Evolutionary conservation across 2,888 invertebrate genomes (phyloP).

Genomic region (Drosophila anceps): DNA sequence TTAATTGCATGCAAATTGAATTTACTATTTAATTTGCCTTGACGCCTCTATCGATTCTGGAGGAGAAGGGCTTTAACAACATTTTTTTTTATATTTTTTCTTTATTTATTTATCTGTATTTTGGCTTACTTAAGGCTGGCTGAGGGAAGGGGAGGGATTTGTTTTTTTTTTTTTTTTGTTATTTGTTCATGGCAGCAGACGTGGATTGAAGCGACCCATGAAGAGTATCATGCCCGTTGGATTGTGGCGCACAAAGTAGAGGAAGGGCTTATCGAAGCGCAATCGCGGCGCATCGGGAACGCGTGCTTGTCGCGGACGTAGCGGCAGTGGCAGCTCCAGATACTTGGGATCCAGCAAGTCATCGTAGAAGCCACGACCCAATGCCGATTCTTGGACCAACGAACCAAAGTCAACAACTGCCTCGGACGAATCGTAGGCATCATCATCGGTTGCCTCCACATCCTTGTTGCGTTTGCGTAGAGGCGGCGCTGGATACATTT

Average conservation of each 20-base stretch:
- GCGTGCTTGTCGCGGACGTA: conserved; percentile 90
- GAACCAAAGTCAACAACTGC: conserved; percentile 83
- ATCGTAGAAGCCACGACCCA: conserved; percentile 89
- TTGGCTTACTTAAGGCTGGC: conserved; percentile 57
- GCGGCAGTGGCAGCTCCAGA: conserved; percentile 88
- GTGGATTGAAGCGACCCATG: conserved; percentile 94
- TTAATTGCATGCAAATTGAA: conserved; percentile 64
- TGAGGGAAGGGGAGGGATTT: background rate
- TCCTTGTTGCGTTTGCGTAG: conserved; percentile 86
- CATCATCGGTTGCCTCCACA: conserved; percentile 76
- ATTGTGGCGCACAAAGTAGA: conserved; percentile 95
- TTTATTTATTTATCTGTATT: conserved; percentile 32
- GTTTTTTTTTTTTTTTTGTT: too few species aligned
- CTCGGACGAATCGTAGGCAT: conserved; percentile 80
- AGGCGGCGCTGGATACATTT: conserved; percentile 92
- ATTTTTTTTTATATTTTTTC: conserved; percentile 9
- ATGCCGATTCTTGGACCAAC: conserved; percentile 86
- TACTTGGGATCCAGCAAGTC: conserved; percentile 87
- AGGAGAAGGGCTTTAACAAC: conserved; percentile 46
- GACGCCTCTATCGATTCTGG: conserved; percentile 3
- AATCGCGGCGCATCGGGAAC: conserved; percentile 90
- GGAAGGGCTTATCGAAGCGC: conserved; percentile 94
- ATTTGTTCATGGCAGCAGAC: conserved; percentile 90
- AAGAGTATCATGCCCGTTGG: conserved; percentile 96
- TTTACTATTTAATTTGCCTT: conserved; percentile 65